Evolutionary conservation across 2,888 invertebrate genomes (phyloP).

Genomic region (Drosophila koepferae): DNA sequence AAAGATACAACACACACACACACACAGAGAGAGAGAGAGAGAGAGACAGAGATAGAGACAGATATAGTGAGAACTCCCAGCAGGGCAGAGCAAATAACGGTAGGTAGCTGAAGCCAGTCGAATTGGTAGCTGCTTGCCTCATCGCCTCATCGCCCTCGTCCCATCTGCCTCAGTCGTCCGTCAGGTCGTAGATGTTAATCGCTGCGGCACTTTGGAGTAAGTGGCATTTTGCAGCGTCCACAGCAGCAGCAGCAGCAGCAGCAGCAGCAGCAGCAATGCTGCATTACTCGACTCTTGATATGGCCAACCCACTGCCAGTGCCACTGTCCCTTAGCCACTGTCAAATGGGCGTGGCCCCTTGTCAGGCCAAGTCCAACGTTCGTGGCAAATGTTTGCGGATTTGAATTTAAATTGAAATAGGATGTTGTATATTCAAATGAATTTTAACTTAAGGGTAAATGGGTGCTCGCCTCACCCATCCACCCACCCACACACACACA

Average conservation of each 20-base stretch:
- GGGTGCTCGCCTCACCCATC: conserved; percentile 13
- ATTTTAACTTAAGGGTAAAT: conserved; percentile 83
- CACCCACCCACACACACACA: background rate
- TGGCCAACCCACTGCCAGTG: conserved; percentile 32
- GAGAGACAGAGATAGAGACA: conserved; percentile 23
- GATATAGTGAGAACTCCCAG: conserved; percentile 29
- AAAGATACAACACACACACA: conserved; percentile 57
- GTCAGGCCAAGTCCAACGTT: conserved; percentile 67
- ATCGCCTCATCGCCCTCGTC: background rate
- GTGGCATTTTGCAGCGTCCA: conserved; percentile 76
- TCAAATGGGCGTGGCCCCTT: conserved; percentile 63
- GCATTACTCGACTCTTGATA: conserved; percentile 51
- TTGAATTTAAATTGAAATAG: conserved; percentile 84
- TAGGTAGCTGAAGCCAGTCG: conserved; percentile 42
- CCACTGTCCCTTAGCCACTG: conserved; percentile 37
- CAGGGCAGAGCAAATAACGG: conserved; percentile 64
- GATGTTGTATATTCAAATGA: conserved; percentile 83
- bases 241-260: conserved; percentile 33
- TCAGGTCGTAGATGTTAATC: conserved; percentile 80
- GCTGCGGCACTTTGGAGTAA: conserved; percentile 79
- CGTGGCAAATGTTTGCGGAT: conserved; percentile 82
- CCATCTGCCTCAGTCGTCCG: conserved; percentile 39
- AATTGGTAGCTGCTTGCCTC: conserved; percentile 45
- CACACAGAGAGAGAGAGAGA: conserved; percentile 20
- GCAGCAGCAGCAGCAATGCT: conserved; percentile 22